phyloP scores from a whole-genome alignment of 2,888 invertebrate genomes.

The Pilophorus perplexus region DNA sequence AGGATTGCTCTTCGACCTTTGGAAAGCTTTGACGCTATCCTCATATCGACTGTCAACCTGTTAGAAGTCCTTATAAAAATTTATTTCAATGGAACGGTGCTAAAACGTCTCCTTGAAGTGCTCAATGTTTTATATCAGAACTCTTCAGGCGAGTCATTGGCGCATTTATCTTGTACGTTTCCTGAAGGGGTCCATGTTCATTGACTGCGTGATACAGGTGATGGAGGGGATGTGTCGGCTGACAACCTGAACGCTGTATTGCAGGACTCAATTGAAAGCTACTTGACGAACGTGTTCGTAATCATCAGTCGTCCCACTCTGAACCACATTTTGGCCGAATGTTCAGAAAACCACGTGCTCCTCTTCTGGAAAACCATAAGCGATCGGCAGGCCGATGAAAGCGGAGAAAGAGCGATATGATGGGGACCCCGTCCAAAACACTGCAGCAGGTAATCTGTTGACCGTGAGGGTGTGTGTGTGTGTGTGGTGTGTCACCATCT shows the following conservation, averaged over 20 bases:
- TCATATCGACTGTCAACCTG: slow-evolving; percentile 44
- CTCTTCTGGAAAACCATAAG: slow-evolving; percentile 45
- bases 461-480: no score
- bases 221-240: slow-evolving; percentile 27
- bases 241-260: slow-evolving; percentile 40
- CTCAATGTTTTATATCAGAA: slow-evolving; percentile 41
- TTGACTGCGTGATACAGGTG: no score
- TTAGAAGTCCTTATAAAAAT: slow-evolving; percentile 44
- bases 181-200: no score
- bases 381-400: slow-evolving; percentile 41
- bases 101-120: slow-evolving; percentile 41
- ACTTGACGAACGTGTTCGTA: slow-evolving; percentile 41
- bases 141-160: no score
- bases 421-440: no score
- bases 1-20: slow-evolving; percentile 32
- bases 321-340: slow-evolving; percentile 42
- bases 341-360: slow-evolving; percentile 45
- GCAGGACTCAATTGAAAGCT: slow-evolving; percentile 44
- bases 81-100: slow-evolving; percentile 43
- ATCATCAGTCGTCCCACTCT: slow-evolving; percentile 35
- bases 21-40: slow-evolving; percentile 42
- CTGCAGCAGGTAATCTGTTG: no score
- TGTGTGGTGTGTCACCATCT: no score
- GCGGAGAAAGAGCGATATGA: slow-evolving; percentile 36
- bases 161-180: no score